Evolutionary conservation across 2,113 vertebrate species (phyloP), one percentile per base, ranked within the genome.

Genomic region (Takifugu bimaculatus): DNA sequence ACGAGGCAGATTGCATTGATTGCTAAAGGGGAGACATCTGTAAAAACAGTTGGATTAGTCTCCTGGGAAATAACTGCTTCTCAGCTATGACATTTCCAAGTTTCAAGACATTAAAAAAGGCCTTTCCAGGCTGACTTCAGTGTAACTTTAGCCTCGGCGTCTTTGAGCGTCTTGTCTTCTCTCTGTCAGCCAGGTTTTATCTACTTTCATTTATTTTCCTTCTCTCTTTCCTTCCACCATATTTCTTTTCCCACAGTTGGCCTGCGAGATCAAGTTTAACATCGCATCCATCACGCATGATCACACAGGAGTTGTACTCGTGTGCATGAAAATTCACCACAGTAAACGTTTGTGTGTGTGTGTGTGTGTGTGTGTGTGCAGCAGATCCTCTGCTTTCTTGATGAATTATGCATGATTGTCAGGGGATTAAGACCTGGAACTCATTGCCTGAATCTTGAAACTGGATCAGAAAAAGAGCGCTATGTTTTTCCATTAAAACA

Each of bases 321-420:
- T n/a, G 20, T 20, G 15, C 48, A 50, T 20, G 10, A 50, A 45
- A 45, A 15, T 45, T 15, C 44, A 45, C 13, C 51, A 43, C 52
- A 50, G 60, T 65, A 70, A 72, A 48, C 59, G 49, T 58, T 15
- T 39, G 35, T 39, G 35, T 39, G 35, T 32, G 29, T 32, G 29
- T 32, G 29, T 32, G 29, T 32, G 15, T 51, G 28, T 60, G 27
- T 53, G 26, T 63, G 35, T 64, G 43, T 67, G 58, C 45, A 52
- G 59, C 39, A 59, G 4, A 39, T 63, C 51, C 61, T 68, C 44
- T 53, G 45, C 56, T 55, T 79, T 70, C 55, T 60, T 73, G 53
- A 72, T 81, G 68, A 77, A 81, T 81, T 60, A 75, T 75, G 43
- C 63, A 67, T 54, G 20, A 54, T 63, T 64, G 59, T 60, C 68